Evolutionary conservation across 2,797 vertebrate genomes (phyloP), one percentile per base, ranked within the genome.

Genomic region (Holocentrus rufus): DNA sequence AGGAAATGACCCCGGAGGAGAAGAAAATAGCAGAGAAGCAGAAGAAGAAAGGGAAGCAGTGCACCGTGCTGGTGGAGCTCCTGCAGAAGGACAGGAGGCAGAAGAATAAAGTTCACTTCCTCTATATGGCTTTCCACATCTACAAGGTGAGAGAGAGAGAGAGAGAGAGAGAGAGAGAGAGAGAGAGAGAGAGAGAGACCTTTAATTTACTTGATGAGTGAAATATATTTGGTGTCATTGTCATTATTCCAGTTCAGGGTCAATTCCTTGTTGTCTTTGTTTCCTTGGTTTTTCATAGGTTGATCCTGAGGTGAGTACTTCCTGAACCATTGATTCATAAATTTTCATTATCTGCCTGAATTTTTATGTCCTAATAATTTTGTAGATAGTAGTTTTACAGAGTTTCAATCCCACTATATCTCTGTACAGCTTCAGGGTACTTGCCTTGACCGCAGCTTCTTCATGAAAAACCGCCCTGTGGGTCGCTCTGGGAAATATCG

Each of bases 61-160:
- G 93, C 82, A 94, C 91, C 0, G 86, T 94, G 34, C 65, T 95
- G 85, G 85, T 95, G 85, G 94, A 95, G 89, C 76, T 95, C 57
- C 91, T 94, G 75, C 94, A 95, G 92, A 95, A 93, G 50, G 62
- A 94, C 81, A 72, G 94, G 50, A 89, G 94, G 66, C 72, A 78
- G 76, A 92, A 77, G 22, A 56, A 88, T 34, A 91, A 89, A 84
- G 31, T 90, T 69, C 57, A 92, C 76, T 95, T 94, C 77, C 87
- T 91, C 31, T 79, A 87, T 81, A 90, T 94, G 0, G 93, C 76
- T 4, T 95, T 94, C 87, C 91, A 95, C 81, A 63, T 95, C 84
- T 95, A 93, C 87, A 91, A 83, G 89, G 94, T 93, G 47, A 58
- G 73, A 67, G 18, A 36, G 23, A 42, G 20, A 0, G n/a, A n/a